Base-by-base conservation (phyloP, 2,797 vertebrate species). In the Cossypha niveicapilla region DNA sequence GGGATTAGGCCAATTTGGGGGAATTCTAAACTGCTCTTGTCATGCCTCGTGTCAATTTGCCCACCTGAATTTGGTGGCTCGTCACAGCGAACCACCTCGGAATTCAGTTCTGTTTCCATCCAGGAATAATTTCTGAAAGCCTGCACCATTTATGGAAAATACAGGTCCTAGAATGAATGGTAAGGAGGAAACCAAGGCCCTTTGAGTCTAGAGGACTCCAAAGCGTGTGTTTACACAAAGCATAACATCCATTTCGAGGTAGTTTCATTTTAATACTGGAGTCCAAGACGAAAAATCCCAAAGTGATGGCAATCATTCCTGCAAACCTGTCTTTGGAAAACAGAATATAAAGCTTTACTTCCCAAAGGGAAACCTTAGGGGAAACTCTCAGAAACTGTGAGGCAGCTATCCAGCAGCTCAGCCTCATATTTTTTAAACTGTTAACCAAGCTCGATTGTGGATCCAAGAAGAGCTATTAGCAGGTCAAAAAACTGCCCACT, bases 81-180 rank as follows among this genome's bases (percentile, higher is more conserved):
- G 0, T 23, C 27, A 5, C 34, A 34, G 41, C 4, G 0, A n/a
- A 39, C 13, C 23, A 10, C 47, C 51, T 48, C 5, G 1, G 12
- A 72, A 60, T 23, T n/a, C 45, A 42, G 6, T 13, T 48, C 57
- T 22, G 34, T 37, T 54, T 39, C 66, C 50, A 27, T 9, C 12
- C 39, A 28, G 3, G 5, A 51, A 41, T 27, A 18, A 25, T 18
- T 62, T 53, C 30, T 23, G 34, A 56, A 53, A 71, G 47, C 9
- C 37, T 30, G 27, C 25, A 22, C 34, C 22, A 13, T 5, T 62
- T 54, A 21, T 5, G 28, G 18, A 48, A 79, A 66, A 84, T 3
- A 63, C 21, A 21, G 28, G 12, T 19, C 66, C 60, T 53, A 41
- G 41, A 74, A 18, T 4, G 41, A 74, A 18, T 4, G 34, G 18